Conservation (phyloP, 2,113 vertebrate species). For the Chascanopsetta lugubris region DNA sequence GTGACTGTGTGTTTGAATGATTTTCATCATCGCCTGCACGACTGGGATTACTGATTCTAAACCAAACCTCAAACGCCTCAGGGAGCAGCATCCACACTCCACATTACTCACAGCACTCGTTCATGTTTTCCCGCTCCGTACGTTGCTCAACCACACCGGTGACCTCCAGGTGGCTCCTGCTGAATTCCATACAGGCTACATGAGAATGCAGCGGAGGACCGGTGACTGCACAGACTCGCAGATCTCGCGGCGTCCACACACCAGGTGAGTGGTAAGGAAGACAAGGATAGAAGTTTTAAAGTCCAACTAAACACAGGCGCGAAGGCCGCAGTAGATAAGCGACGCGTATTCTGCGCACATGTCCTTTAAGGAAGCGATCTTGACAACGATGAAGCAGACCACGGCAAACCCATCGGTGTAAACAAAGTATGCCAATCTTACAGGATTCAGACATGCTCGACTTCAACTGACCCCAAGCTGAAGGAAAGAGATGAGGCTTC, state of each 20-base stretch:
- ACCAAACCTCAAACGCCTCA: neutral
- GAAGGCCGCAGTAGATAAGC: too few relatives aligned
- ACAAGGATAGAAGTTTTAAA: too few relatives aligned
- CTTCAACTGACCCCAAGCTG: too few relatives aligned
- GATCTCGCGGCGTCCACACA: neutral
- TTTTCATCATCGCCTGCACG: conserved; percentile 4
- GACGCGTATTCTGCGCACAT: too few relatives aligned
- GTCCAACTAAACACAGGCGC: too few relatives aligned
- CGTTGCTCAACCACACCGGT: conserved; percentile 22
- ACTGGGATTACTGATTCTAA: conserved; percentile 6
- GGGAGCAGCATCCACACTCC: conserved; percentile 1
- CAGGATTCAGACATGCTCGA: too few relatives aligned
- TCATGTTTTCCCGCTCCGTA: neutral
- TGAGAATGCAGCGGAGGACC: neutral
- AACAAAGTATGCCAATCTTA: too few relatives aligned
- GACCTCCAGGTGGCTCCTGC: conserved; percentile 19
- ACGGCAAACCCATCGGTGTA: too few relatives aligned
- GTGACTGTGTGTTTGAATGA: neutral
- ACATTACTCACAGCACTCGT: neutral
- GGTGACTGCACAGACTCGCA: conserved; percentile 5
- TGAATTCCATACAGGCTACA: neutral
- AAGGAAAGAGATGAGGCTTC: too few relatives aligned
- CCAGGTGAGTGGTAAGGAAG: too few relatives aligned
- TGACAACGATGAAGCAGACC: too few relatives aligned
- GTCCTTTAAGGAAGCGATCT: too few relatives aligned